These are phyloP conservation scores for Rhea americana DNA, from an alignment of 2,113 vertebrate species.

Conservation along the genomic window DNA sequence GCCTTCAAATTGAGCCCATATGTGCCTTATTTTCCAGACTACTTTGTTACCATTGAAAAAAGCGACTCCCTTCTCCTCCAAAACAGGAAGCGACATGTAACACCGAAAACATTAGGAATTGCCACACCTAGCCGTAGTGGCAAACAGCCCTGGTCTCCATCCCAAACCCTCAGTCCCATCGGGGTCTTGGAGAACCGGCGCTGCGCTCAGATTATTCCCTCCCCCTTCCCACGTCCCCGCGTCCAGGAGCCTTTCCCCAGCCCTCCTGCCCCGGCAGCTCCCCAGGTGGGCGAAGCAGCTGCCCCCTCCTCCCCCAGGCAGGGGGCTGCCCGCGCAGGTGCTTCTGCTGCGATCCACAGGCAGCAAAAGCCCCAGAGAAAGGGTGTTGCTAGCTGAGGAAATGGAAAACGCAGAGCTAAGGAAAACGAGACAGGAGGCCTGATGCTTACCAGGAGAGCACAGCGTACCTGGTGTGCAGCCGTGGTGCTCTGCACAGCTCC, in stretches of 20 bases:
- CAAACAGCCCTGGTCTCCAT: neutral
- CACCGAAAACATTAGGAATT: neutral
- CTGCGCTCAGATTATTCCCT: neutral
- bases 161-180: neutral
- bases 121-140: neutral
- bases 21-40: constrained; percentile 30
- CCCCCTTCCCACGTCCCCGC: neutral
- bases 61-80: neutral
- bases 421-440: neutral
- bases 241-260: neutral
- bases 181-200: neutral
- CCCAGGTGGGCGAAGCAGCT: neutral
- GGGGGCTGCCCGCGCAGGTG: neutral
- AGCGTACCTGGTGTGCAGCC: neutral
- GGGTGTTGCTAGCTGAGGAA: neutral
- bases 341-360: neutral
- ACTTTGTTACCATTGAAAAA: constrained; percentile 2
- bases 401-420: neutral
- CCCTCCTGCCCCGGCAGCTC: neutral
- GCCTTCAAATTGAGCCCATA: neutral
- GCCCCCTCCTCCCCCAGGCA: neutral
- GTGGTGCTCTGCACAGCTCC: neutral
- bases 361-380: neutral
- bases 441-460: neutral
- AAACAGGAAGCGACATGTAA: constrained; percentile 2